phyloP scores from a whole-genome alignment of 2,797 vertebrate species.

The Euphonia xanthogaster region DNA sequence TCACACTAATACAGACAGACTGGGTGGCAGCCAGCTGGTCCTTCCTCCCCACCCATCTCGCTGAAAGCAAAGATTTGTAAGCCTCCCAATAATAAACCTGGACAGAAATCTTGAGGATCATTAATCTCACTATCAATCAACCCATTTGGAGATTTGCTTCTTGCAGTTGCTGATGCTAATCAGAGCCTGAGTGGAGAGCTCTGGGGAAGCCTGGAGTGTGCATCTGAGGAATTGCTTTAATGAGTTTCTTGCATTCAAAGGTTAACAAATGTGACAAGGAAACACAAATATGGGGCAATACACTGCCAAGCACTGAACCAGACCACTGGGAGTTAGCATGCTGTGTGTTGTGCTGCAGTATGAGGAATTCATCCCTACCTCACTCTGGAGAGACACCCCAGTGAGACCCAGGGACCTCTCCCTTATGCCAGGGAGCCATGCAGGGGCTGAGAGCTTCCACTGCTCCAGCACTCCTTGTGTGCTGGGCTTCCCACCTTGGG shows the following conservation, averaged over 20 bases:
- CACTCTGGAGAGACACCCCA: not conserved
- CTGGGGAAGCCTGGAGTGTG: slow-evolving; percentile 25
- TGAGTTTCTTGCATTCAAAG: slow-evolving; percentile 51
- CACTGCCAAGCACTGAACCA: not conserved
- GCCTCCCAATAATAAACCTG: slow-evolving; percentile 47
- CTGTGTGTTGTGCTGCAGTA: not conserved
- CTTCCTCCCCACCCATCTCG: slow-evolving; percentile 25
- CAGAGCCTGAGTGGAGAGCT: not conserved
- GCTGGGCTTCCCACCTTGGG: not conserved
- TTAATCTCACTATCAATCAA: slow-evolving; percentile 63
- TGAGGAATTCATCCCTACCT: not conserved
- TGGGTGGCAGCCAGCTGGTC: slow-evolving; percentile 55
- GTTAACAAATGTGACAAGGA: slow-evolving; percentile 57
- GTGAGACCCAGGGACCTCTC: not conserved
- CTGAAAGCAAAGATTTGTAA: slow-evolving; percentile 52
- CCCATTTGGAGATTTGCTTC: slow-evolving; percentile 22
- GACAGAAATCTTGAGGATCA: slow-evolving; percentile 61
- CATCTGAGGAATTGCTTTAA: slow-evolving; percentile 37
- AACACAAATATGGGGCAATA: slow-evolving; percentile 36
- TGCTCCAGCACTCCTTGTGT: not conserved
- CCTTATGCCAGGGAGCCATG: not conserved
- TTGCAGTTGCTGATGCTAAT: slow-evolving; percentile 29
- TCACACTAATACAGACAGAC: slow-evolving; percentile 31
- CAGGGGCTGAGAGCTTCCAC: not conserved
- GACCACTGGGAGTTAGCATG: not conserved